Base-by-base conservation (phyloP, 2,113 vertebrate genomes). In the Cynoglossus semilaevis region DNA sequence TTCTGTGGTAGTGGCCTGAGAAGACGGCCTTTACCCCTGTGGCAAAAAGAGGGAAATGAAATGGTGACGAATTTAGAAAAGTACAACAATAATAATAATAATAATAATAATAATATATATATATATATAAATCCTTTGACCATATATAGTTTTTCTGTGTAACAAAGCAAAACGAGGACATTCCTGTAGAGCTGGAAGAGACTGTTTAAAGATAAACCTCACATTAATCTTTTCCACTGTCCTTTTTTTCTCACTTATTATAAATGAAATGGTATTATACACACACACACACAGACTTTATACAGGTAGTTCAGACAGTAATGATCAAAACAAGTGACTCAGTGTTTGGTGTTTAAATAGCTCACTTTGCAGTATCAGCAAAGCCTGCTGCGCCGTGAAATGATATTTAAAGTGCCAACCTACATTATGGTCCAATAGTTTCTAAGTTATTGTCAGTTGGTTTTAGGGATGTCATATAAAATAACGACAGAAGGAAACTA, bases 1-100 rank as follows among this genome's bases (percentile, higher is more conserved):
- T 99, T 47, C 93, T 87, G 5, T 99, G 95, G 75, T 95, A 98
- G 76, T 99, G 97, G 50, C 96, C 96, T 0, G 94, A 92, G 89
- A 99, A 98, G 15, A 99, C 93, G 0, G 94, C 94, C 72, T 88
- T 94, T 75, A 99, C 40, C 5, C 97, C 97, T 99, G 85, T 15
- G 42, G 7, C 15, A 5, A 9, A 56, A 14, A 10, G 45, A 65
- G 67, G 81, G 46, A 53, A 11, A 36, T 9, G 15, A 51, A 6
- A 48, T 4, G 22, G 16, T 6, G 12, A 3, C 50, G 15, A 42
- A 18, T 15, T 37, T 51, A 9, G 12, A 17, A 3, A 13, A 11
- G 17, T 12, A 11, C 17, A n/a, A 48, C 41, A 58, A 53, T 10
- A 29, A 29, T 2, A 29, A 29, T 29, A 2, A 29, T 29, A 29